Base-by-base conservation (phyloP, 2,888 invertebrate species). In the Leptinotarsa tumamoca region DNA sequence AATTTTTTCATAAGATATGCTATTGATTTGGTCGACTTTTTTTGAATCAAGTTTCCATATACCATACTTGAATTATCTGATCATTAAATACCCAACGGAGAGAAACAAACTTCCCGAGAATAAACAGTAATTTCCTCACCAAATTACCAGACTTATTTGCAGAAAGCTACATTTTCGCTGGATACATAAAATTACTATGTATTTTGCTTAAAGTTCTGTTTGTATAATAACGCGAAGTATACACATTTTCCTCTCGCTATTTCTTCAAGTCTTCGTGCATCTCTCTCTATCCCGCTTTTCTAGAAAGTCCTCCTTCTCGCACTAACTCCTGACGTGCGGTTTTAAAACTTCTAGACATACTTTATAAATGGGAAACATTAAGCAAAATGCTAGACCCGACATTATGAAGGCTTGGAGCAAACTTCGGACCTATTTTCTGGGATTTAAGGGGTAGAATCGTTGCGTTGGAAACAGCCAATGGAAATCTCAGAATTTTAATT, bases 401-500 rank as follows among this genome's bases (percentile, higher is more conserved):
- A 81, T 83, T 82, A 84, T 82, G 79, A 81, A 80, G 79, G 79
- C 77, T 82, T 78, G 79, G 72, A 72, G 78, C 81, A 80, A 85
- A 82, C 81, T 80, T 81, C 82, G 77, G 78, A 81, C 84, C 81
- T 85, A 85, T 84, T 83, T 82, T 81, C 77, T 76, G 68, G 73
- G 75, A 77, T 76, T 79, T 85, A 85, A 81, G 83, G 84, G 74
- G 75, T 73, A 81, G 76, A 79, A 81, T 83, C 83, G 81, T 80
- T 70, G 73, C 78, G 78, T 68, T 61, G 56, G 72, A 68, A 72
- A 78, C 75, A 84, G 85, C 88, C 88, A 88, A 88, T 88, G 84
- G 88, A 88, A 88, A 87, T 88, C 87, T 87, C 86, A 84, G 87
- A 87, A 88, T 88, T 88, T 88, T 88, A 88, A 88, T 88, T 88